phyloP scores from a whole-genome alignment of 2,113 vertebrate species.

The Hyperopisus bebe region DNA sequence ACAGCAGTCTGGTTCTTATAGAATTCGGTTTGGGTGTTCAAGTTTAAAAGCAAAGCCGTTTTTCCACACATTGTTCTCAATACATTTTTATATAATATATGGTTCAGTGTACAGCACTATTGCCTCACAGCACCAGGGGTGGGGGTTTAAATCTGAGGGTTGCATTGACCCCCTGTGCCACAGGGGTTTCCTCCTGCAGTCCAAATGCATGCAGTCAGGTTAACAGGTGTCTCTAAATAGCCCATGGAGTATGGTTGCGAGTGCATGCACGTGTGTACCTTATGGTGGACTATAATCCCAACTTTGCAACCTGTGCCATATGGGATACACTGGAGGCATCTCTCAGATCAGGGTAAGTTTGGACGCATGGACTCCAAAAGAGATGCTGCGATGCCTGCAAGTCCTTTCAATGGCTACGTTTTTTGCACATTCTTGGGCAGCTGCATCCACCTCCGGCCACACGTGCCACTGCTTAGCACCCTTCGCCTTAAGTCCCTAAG shows the following conservation, averaged over 20 bases:
- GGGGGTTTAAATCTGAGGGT: not conserved
- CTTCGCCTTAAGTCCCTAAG: conserved; percentile 10
- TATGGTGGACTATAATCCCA: not conserved
- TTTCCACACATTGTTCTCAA: not conserved
- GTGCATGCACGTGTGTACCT: not conserved
- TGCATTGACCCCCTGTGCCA: not conserved
- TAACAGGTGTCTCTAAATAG: not conserved
- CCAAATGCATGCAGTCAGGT: not conserved
- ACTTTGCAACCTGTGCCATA: not conserved
- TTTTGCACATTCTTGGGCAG: not conserved
- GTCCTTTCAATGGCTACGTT: not conserved
- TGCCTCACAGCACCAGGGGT: not conserved
- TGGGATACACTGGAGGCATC: not conserved
- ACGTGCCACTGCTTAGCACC: not conserved
- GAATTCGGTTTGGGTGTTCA: not conserved
- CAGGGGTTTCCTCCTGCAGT: not conserved
- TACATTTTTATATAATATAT: not conserved
- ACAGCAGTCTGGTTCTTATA: not conserved
- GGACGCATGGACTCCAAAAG: not conserved
- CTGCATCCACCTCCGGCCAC: conserved; percentile 16
- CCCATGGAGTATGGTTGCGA: not conserved
- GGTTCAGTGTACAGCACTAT: not conserved
- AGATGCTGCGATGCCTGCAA: not conserved
- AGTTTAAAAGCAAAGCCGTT: not conserved
- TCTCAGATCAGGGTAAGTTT: not conserved